These are phyloP conservation scores for Diplodus sargus DNA, from an alignment of 2,797 vertebrate species.

Conservation along the genomic window DNA sequence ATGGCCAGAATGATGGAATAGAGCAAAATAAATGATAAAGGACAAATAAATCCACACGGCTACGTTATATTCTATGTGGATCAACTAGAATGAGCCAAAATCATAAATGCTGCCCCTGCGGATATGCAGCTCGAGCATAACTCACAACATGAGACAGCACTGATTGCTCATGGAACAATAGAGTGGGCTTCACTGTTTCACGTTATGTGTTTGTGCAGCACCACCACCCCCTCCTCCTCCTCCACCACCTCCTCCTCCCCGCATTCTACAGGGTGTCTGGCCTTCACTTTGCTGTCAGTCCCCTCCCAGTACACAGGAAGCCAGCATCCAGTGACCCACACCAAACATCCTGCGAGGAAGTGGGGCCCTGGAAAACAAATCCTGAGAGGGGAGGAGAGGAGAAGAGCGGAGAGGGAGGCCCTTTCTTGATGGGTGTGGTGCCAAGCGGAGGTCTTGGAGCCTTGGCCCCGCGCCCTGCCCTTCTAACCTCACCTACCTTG, in stretches of 20 bases:
- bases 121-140: conserved; percentile 48
- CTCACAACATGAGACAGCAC: conserved; percentile 69
- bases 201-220: conserved; percentile 72
- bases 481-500: conserved; percentile 53
- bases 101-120: conserved; percentile 31
- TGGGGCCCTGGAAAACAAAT: conserved; percentile 83
- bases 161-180: conserved; percentile 72
- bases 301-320: conserved; percentile 88
- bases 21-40: conserved; percentile 26
- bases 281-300: conserved; percentile 87
- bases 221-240: conserved; percentile 54
- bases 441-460: conserved; percentile 68
- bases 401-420: conserved; percentile 66
- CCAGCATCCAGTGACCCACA: conserved; percentile 85
- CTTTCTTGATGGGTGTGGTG: conserved; percentile 72
- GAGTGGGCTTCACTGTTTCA: conserved; percentile 70
- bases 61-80: conserved; percentile 4
- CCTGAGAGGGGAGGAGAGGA: conserved; percentile 67
- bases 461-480: conserved; percentile 68
- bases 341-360: conserved; percentile 90
- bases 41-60: conserved; percentile 28
- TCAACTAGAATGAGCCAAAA: conserved; percentile 1
- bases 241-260: conserved; percentile 52
- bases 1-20: conserved; percentile 6
- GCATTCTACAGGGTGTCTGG: conserved; percentile 83